Base-by-base conservation (phyloP, 2,888 invertebrate genomes). In the Pammene aurita region DNA sequence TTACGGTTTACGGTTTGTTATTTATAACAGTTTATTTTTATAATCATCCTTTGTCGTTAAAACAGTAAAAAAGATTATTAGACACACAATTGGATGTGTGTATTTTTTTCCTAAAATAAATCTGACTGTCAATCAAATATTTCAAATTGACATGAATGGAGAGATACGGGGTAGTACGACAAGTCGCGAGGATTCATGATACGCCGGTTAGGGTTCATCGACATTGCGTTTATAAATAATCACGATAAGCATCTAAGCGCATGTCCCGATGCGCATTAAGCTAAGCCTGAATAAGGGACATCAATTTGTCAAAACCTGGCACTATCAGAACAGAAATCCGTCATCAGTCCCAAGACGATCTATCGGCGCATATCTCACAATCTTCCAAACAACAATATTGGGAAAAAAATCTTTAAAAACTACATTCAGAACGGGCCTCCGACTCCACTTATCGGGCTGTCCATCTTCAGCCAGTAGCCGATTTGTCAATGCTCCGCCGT, bases 401-500 rank as follows among this genome's bases (percentile, higher is more conserved):
- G 69, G 72, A 48, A 69, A 67, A 72, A 67, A 72, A 42, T 61
- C 48, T 63, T 70, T 66, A 70, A 67, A 72, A 70, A 72, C 70
- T 72, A 68, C 69, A 75, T 75, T 72, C 72, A 75, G 69, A 74
- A 77, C 75, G 77, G 78, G 72, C 76, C 81, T 81, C 78, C 72
- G 75, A 77, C 70, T 46, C 72, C 70, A 76, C 79, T 86, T 91
- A 91, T 91, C 91, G 74, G 73, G 66, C 83, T 86, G 90, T 90
- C 90, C 83, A 92, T 90, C 90, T 87, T 66, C 76, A 78, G 84
- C 80, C 89, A 83, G 90, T 86, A 88, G 89, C 87, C 90, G 86
- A 91, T 92, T 91, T 90, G 90, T 92, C 91, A 92, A 90, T 90
- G 89, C 87, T 83, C 84, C 83, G 76, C 83, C 85, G 80, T 87